Percentiles rank a stretch among this genome's conserved stretches.
These are phyloP conservation scores for Etheostoma nigrum DNA, from an alignment of 2,797 vertebrate species.

Conservation along the genomic window DNA sequence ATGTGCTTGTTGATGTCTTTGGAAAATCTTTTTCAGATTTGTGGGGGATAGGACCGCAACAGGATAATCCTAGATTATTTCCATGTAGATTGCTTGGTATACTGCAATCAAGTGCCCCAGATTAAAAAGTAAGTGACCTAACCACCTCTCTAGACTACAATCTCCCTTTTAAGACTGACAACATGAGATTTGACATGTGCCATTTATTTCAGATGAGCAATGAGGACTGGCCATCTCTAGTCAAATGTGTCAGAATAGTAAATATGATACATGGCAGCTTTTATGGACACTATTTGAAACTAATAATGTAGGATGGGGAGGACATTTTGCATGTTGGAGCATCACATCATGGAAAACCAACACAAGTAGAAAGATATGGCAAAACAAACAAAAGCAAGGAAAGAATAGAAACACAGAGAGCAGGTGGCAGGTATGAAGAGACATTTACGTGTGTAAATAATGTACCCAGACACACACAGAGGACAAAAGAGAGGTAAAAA, in stretches of 20 bases:
- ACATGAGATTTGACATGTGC: not conserved
- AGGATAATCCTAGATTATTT: constrained; percentile 83
- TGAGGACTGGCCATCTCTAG: not conserved
- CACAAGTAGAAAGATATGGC: not conserved
- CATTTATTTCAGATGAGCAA: constrained; percentile 17
- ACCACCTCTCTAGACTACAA: constrained; percentile 43
- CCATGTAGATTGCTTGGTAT: constrained; percentile 75
- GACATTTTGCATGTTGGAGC: not conserved
- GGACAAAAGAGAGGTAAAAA: constrained; percentile 18
- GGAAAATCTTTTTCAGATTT: constrained; percentile 78
- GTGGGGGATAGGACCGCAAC: constrained; percentile 65
- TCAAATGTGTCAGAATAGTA: not conserved
- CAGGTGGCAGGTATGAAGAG: constrained; percentile 16
- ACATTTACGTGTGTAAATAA: constrained; percentile 2
- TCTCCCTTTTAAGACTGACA: constrained; percentile 17
- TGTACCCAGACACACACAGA: constrained; percentile 10
- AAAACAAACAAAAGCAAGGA: not conserved
- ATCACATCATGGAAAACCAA: not conserved
- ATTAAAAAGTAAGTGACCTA: constrained; percentile 74
- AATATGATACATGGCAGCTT: not conserved
- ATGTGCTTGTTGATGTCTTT: constrained; percentile 70
- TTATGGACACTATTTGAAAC: constrained; percentile 12
- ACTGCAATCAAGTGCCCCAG: constrained; percentile 73
- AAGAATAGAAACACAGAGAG: not conserved
- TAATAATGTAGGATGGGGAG: not conserved